phyloP scores from a whole-genome alignment of 2,113 vertebrate species.

The Gallinago jamesoni region DNA sequence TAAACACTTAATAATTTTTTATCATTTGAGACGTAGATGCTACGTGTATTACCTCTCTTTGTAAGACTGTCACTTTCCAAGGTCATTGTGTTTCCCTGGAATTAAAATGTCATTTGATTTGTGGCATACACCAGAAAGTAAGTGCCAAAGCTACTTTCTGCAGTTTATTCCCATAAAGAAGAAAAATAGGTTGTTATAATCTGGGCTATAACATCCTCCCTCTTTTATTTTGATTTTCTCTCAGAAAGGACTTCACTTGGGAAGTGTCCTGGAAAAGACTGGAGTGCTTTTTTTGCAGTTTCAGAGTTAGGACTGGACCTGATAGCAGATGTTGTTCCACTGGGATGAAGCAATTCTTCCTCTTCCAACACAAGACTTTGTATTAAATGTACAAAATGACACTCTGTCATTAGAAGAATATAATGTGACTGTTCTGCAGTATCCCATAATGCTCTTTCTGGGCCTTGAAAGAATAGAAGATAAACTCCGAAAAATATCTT shows the following conservation, averaged over 20 bases:
- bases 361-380: background rate
- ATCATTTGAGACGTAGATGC: background rate
- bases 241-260: background rate
- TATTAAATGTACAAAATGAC: background rate
- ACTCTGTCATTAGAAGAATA: background rate
- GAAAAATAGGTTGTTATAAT: background rate
- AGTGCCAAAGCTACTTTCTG: background rate
- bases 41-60: background rate
- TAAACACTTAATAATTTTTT: background rate
- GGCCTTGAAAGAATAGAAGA: background rate
- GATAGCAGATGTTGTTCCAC: background rate
- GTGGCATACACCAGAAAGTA: background rate
- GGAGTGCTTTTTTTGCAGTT: background rate
- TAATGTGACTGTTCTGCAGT: background rate
- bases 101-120: background rate
- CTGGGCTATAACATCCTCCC: background rate
- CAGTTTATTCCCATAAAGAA: background rate
- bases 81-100: background rate
- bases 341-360: background rate
- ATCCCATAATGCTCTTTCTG: background rate
- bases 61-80: background rate
- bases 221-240: background rate
- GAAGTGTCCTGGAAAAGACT: background rate
- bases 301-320: background rate
- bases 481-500: background rate